Base-by-base conservation (phyloP, 2,888 invertebrate species). In the Chaitophorus viminalis region DNA sequence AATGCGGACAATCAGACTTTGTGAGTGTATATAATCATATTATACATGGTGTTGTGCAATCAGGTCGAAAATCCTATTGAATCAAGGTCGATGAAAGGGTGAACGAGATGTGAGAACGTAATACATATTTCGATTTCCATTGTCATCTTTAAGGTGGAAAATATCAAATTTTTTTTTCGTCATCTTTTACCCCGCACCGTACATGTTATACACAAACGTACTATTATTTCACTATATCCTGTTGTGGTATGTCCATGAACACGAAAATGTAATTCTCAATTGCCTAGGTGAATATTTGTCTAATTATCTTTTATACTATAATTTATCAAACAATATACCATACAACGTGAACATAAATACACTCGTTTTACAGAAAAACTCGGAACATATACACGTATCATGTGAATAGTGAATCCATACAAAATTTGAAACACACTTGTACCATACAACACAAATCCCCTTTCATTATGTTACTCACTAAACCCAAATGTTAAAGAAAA, bases 1-100 rank as follows among this genome's bases (percentile, higher is more conserved):
- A 86, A 79, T 79, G 72, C 54, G 84, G 77, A 77, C 77, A n/a
- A 70, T 54, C 54, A 54, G 86, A 79, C 78, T 21, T 68, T 78
- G 78, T 25, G 36, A 6, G 17, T 72, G n/a, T 83, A 72, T 79
- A 72, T 0, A 14, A 46, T 36, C 70, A 77, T 65, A 46, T 36
- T 54, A 77, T 65, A 77, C 46, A 85, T 46, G 46, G 68, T 36
- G 76, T 85, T 77, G 84, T 77, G 84, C 84, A 85, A 85, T 85
- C 76, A 33, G 68, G 46, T 85, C 78, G 86, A 79, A 86, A 79
- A 86, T 86, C 36, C 60, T 72, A 78, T 86, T 54, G 78, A 79
- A 86, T 86, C 86, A 60, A 72, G 78, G 86, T 39, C 36, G 78
- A 78, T 29, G 72, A 60, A 60, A 78, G 86, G 78, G 78, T 70